Evolutionary conservation across 2,797 vertebrate species (phyloP).

Genomic region (Avahi laniger): DNA sequence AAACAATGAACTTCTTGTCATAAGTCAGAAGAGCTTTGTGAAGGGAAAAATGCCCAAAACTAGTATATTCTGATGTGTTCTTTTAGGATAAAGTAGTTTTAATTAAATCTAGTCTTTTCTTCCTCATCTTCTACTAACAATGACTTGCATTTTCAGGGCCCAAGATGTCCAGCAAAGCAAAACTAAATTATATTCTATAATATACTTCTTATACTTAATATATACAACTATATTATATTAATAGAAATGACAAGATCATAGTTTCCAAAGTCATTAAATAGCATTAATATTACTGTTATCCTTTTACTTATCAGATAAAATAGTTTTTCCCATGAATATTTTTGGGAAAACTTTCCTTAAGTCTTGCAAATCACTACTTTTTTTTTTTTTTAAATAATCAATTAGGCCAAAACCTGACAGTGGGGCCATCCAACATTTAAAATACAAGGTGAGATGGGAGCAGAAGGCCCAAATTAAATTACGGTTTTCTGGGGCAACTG

Average conservation of each 20-base stretch:
- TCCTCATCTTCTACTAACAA: neutral
- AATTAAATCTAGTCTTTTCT: neutral
- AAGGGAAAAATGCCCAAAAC: neutral
- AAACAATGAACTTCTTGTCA: slow-evolving; percentile 4
- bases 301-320: neutral
- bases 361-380: neutral
- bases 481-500: neutral
- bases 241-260: neutral
- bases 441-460: neutral
- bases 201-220: neutral
- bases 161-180: neutral
- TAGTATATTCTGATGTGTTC: neutral
- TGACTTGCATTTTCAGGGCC: slow-evolving; percentile 1
- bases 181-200: neutral
- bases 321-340: neutral
- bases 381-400: neutral
- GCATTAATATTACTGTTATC: neutral
- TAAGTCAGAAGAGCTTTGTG: neutral
- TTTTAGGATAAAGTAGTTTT: slow-evolving; percentile 5
- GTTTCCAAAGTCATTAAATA: neutral
- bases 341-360: neutral
- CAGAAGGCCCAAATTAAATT: neutral
- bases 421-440: neutral
- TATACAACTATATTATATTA: neutral
- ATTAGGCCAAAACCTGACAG: neutral